A percentile compares a stretch with the other conserved stretches of the same genome.
Evolutionary conservation across 2,113 vertebrate genomes (phyloP).

Genomic region (Egretta garzetta): DNA sequence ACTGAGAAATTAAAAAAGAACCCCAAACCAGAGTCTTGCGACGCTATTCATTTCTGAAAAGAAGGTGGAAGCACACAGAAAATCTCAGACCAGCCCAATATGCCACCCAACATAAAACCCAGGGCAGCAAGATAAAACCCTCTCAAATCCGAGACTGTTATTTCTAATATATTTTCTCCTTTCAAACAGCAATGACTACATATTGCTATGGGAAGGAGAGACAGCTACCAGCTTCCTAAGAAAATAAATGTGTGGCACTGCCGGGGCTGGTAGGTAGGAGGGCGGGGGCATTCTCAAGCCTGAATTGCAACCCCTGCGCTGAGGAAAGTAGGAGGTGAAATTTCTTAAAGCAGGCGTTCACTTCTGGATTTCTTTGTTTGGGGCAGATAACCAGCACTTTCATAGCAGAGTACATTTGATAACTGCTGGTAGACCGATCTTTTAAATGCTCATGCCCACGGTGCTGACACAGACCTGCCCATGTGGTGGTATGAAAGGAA

Average conservation of each 20-base stretch:
- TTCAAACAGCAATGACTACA: not conserved
- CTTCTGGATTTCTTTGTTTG: not conserved
- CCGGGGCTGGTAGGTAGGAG: not conserved
- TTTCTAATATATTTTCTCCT: not conserved
- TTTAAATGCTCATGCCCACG: not conserved
- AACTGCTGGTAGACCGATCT: not conserved
- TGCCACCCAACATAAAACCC: not conserved
- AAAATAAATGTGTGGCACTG: not conserved
- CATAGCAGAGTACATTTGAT: not conserved
- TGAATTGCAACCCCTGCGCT: not conserved
- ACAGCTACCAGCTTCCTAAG: not conserved
- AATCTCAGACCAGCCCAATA: not conserved
- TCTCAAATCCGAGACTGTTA: not conserved
- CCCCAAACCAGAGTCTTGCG: not conserved
- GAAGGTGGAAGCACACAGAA: not conserved
- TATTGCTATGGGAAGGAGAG: not conserved
- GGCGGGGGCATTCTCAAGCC: not conserved
- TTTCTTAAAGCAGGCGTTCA: not conserved
- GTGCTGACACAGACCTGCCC: not conserved
- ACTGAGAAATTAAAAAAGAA: not conserved
- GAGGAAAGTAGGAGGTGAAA: not conserved
- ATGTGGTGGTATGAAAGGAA: accelerated
- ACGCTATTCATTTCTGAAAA: not conserved
- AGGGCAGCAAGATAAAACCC: not conserved
- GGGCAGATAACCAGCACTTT: not conserved